Conservation (phyloP, 2,888 invertebrate species). For the Cylindroiulus punctatus region DNA sequence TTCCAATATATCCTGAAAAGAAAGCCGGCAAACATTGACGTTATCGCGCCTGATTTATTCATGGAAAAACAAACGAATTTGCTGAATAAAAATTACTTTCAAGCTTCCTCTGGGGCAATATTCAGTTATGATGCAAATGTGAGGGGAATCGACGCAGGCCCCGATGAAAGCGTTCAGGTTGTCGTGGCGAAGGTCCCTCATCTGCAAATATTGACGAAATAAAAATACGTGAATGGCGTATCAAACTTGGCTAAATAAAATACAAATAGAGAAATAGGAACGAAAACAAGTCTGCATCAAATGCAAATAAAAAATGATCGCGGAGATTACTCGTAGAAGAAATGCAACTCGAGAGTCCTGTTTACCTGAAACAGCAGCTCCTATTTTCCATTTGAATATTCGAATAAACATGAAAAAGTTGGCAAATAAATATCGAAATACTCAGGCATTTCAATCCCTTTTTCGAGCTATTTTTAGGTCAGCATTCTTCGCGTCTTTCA, state of each 20-base stretch:
- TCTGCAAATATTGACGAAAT: constrained; percentile 62
- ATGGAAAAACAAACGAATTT: neutral
- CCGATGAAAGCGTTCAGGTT: constrained; percentile 70
- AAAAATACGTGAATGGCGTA: constrained; percentile 7
- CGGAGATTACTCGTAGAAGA: too few relatives aligned
- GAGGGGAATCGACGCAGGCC: constrained; percentile 67
- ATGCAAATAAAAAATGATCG: too few relatives aligned
- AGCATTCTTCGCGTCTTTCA: too few relatives aligned
- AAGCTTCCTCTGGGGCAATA: constrained; percentile 70
- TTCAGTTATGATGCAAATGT: constrained; percentile 69
- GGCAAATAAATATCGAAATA: too few relatives aligned
- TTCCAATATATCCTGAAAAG: constrained; percentile 63
- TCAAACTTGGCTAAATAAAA: neutral
- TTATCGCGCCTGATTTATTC: neutral
- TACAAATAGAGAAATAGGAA: neutral
- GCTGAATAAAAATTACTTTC: constrained; percentile 63
- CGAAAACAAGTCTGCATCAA: too few relatives aligned
- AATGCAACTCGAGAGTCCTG: too few relatives aligned
- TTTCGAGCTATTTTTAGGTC: too few relatives aligned
- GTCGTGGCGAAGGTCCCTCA: constrained; percentile 69
- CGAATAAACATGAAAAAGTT: too few relatives aligned
- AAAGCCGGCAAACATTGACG: neutral
- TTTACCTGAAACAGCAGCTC: too few relatives aligned
- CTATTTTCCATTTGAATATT: too few relatives aligned
- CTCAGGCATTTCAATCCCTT: too few relatives aligned